phyloP scores from a whole-genome alignment of 2,888 invertebrate species.

The Drosophila pegasa region DNA sequence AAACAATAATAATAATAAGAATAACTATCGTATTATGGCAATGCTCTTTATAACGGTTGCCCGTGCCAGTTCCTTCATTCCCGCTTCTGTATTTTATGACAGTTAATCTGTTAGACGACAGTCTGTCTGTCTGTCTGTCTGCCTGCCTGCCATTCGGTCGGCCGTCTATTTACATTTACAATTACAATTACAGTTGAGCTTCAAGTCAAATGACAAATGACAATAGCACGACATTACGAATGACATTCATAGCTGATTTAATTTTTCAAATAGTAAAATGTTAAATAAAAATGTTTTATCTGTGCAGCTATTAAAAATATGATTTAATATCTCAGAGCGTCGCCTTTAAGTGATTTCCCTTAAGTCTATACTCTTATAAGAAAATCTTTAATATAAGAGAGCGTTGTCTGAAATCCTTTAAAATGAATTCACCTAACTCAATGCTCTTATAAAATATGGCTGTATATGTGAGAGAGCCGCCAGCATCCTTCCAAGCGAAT shows the following conservation, averaged over 20 bases:
- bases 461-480: too few relatives aligned
- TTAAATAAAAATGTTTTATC: constrained; percentile 1
- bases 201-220: constrained; percentile 32
- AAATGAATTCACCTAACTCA: background rate
- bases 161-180: constrained; percentile 36
- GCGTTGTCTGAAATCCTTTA: background rate
- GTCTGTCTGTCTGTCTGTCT: background rate
- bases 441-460: background rate
- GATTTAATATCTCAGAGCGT: background rate
- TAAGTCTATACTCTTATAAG: background rate
- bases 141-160: background rate
- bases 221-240: constrained; percentile 45
- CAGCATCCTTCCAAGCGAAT: background rate
- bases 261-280: background rate
- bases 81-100: constrained; percentile 28
- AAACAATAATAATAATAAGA: constrained; percentile 20
- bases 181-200: constrained; percentile 25
- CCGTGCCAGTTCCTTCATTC: constrained; percentile 4
- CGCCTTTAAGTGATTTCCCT: too few relatives aligned
- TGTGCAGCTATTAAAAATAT: background rate
- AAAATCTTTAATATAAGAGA: background rate
- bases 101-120: constrained; percentile 24
- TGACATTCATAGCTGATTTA: constrained; percentile 51
- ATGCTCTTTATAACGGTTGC: constrained; percentile 7
- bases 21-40: constrained; percentile 28